Evolutionary conservation across 2,888 invertebrate species (phyloP).

Genomic region (Andrena minutula): DNA sequence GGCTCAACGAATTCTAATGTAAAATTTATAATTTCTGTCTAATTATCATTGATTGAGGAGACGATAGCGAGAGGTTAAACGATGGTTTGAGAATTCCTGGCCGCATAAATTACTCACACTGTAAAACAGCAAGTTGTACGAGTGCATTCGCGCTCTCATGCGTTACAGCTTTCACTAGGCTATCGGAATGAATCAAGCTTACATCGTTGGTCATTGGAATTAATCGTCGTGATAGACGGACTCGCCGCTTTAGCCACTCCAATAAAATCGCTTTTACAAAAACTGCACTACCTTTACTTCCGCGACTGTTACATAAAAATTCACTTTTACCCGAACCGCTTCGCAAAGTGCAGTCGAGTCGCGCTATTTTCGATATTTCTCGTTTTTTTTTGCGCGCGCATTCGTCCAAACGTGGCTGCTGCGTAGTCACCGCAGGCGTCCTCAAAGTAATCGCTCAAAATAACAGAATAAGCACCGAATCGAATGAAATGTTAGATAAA

Average conservation of each 20-base stretch:
- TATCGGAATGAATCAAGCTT: constrained; percentile 16
- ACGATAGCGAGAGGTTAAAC: neutral
- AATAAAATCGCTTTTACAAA: constrained; percentile 9
- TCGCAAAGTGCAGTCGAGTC: neutral
- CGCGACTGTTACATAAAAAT: constrained; percentile 32
- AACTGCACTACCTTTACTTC: constrained; percentile 21
- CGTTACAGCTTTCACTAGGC: constrained; percentile 36
- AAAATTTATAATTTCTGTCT: neutral
- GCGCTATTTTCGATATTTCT: neutral
- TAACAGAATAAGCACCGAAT: no score
- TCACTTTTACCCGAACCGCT: constrained; percentile 24
- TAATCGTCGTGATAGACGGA: constrained; percentile 33
- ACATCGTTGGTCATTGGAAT: constrained; percentile 38
- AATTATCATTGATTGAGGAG: neutral
- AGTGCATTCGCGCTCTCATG: constrained; percentile 33
- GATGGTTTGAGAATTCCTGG: neutral
- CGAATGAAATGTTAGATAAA: no score
- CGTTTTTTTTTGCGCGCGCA: neutral
- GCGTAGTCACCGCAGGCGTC: no score
- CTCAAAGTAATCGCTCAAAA: no score
- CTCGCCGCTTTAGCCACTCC: neutral
- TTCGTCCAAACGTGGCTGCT: no score
- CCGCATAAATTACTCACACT: constrained; percentile 13
- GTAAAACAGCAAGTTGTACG: constrained; percentile 1
- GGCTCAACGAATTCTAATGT: no score